phyloP scores from a whole-genome alignment of 1,140 invertebrate genomes.

The Drosophila nasuta region DNA sequence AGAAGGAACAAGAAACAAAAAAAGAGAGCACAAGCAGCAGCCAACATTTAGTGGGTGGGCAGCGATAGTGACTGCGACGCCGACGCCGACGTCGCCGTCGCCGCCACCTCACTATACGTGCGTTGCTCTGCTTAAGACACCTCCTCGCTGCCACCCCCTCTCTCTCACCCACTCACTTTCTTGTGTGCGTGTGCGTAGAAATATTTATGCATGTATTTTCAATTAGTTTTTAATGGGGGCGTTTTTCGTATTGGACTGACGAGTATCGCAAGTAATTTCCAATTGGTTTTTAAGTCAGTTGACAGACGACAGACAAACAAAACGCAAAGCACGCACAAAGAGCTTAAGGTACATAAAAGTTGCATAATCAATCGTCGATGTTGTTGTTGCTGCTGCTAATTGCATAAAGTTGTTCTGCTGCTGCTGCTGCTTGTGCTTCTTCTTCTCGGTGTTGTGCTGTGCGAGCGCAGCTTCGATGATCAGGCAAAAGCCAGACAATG shows the following conservation, averaged over 20 bases:
- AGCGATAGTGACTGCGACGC: neutral
- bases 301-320: conserved; percentile 36
- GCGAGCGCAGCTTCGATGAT: conserved; percentile 17
- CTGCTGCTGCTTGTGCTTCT: conserved; percentile 5
- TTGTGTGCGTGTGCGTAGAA: conserved; percentile 1
- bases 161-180: neutral
- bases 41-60: conserved; percentile 37
- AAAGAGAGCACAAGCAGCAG: conserved; percentile 18
- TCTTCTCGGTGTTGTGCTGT: neutral
- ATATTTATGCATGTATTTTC: conserved; percentile 33
- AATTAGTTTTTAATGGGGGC: conserved; percentile 75
- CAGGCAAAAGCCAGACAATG: conserved; percentile 26
- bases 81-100: conserved; percentile 15
- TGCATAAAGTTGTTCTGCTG: conserved; percentile 19
- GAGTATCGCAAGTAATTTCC: conserved; percentile 57
- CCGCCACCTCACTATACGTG: conserved; percentile 17
- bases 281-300: conserved; percentile 79
- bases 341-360: conserved; percentile 23
- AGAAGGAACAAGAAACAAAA: neutral
- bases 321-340: conserved; percentile 46
- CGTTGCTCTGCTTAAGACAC: conserved; percentile 1
- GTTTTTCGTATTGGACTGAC: conserved; percentile 32
- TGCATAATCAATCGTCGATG: conserved; percentile 40
- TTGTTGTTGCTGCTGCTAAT: conserved; percentile 28
- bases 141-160: neutral